Base-by-base conservation (phyloP, 1,140 invertebrate genomes). In the Macrobrachium rosenbergii region DNA sequence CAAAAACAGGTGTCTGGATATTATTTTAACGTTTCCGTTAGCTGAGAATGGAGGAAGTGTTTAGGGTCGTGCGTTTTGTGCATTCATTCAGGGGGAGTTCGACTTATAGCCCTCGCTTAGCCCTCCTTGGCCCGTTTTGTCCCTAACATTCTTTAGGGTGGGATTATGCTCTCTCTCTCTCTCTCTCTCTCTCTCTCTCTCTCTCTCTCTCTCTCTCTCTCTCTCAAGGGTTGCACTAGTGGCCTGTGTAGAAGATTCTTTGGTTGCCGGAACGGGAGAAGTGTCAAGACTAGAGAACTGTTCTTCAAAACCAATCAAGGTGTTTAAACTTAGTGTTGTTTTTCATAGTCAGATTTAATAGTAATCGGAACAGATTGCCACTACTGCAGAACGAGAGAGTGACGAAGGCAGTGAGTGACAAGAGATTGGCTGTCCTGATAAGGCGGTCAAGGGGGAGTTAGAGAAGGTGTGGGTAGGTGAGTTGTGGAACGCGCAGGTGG, bases 121-220 rank as follows among this genome's bases (percentile, higher is more conserved):
- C 12, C 12, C 52, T 52, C 52, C 52, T 52, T 52, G 52, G 21
- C 67, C 16, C 67, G 12, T 19, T 72, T 37, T 72, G 21, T 72
- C 67, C 37, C 67, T 72, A 12, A 28, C 67, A 28, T 37, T 72
- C 67, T n/a, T 37, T 72, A 23, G 21, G 21, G 21, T 19, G 12
- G 7, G 2, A 8, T 72, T 16, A 12, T 2, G 8, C 64, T 67
- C 64, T 67, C 64, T 67, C 64, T 67, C 64, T 67, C 64, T 67
- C 64, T 67, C 64, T 67, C 64, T 67, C 64, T 67, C 64, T 67
- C 64, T 67, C 64, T 67, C 64, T 67, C 64, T 67, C 64, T 67
- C 64, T 67, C 64, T 67, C 63, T 64, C 63, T 64, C 63, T 64
- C 63, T 64, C 63, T 64, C 63, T 69, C 64, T 69, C 64, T 69